Percentiles rank a stretch among this genome's conserved stretches.
phyloP scores from a whole-genome alignment of 1,140 invertebrate species.

The Trichomalopsis sarcophagae region DNA sequence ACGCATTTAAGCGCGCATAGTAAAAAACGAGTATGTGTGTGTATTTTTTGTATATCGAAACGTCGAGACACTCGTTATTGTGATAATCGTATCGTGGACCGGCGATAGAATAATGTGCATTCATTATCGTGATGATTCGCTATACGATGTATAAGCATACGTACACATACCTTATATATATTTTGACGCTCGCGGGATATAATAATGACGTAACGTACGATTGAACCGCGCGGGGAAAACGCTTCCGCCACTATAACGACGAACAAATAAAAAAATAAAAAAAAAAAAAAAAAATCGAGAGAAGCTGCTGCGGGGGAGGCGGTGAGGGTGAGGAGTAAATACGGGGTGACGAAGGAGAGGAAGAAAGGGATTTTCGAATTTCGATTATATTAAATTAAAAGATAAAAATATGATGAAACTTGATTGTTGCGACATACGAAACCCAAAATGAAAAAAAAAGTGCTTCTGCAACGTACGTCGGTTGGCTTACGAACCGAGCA shows the following conservation, averaged over 20 bases:
- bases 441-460: slow-evolving; percentile 9
- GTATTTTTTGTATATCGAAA: slow-evolving; percentile 49
- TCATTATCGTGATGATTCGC: slow-evolving; percentile 2
- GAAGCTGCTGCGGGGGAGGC: neutral
- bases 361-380: neutral
- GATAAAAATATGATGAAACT: neutral
- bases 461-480: slow-evolving; percentile 13
- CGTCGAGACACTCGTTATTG: slow-evolving; percentile 43
- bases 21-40: slow-evolving; percentile 16
- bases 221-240: slow-evolving; percentile 28
- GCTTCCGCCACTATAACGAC: slow-evolving; percentile 24
- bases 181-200: slow-evolving; percentile 30
- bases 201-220: neutral
- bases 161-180: slow-evolving; percentile 10
- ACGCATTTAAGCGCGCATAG: neutral
- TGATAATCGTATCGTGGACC: slow-evolving; percentile 29
- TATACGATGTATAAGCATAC: neutral
- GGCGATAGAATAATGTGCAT: slow-evolving; percentile 2
- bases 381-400: slow-evolving; percentile 34
- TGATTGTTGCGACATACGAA: slow-evolving; percentile 28
- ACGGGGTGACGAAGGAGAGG: neutral
- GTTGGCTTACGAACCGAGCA: neutral
- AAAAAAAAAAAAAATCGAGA: neutral
- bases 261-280: neutral
- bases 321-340: no score